Evolutionary conservation across 2,797 vertebrate species (phyloP).

Genomic region (Schizothorax lantsangensis): DNA sequence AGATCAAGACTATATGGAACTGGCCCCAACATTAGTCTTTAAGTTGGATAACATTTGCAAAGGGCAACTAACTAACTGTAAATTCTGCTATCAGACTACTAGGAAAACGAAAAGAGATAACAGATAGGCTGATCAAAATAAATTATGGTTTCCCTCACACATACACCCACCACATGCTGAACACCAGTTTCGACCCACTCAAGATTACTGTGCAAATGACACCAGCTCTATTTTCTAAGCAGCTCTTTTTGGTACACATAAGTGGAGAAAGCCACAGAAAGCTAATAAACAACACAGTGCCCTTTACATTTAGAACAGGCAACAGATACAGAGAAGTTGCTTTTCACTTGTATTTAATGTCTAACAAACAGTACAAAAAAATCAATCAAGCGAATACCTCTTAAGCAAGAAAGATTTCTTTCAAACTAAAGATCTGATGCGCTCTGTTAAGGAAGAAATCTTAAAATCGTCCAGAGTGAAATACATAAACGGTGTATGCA

Average conservation of each 20-base stretch:
- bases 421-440: background rate
- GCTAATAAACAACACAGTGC: background rate
- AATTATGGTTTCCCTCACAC: conserved; percentile 2
- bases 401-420: background rate
- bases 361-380: background rate
- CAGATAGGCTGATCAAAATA: conserved; percentile 6
- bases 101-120: conserved; percentile 24
- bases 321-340: background rate
- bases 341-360: background rate
- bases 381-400: background rate
- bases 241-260: background rate
- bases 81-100: conserved; percentile 2
- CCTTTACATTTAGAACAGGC: background rate
- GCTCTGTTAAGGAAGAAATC: background rate
- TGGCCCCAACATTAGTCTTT: background rate
- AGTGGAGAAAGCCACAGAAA: conserved; percentile 5
- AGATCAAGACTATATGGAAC: too few species aligned
- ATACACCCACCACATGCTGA: conserved; percentile 27
- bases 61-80: conserved; percentile 3
- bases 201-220: conserved; percentile 48
- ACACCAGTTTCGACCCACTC: conserved; percentile 39
- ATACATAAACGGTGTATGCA: background rate
- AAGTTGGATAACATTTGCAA: background rate
- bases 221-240: conserved; percentile 32
- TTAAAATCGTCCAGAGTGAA: background rate